These are phyloP conservation scores for Epinotia bilunana DNA, from an alignment of 2,888 invertebrate species.

Conservation along the genomic window DNA sequence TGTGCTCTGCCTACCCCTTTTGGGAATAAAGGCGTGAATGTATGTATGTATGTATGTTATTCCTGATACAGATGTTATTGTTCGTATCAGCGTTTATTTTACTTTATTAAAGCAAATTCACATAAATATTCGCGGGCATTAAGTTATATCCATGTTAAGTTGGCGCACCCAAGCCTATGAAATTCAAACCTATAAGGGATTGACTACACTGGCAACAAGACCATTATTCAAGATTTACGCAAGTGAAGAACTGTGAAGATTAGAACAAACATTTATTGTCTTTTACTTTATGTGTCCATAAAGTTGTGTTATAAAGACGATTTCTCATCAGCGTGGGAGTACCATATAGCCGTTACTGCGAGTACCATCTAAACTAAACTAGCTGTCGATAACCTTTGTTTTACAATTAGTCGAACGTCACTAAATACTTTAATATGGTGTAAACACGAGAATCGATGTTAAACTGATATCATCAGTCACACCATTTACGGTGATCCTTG, in stretches of 20 bases:
- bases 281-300: conserved; percentile 26
- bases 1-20: too few species aligned
- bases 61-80: too few species aligned
- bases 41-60: too few species aligned
- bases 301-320: conserved; percentile 19
- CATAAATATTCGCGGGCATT: background rate
- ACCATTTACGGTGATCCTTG: too few species aligned
- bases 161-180: background rate
- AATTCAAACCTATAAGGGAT: conserved; percentile 4
- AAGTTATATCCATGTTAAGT: background rate
- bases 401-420: background rate
- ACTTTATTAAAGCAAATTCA: too few species aligned
- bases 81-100: too few species aligned
- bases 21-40: too few species aligned
- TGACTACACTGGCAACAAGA: background rate
- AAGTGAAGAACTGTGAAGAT: conserved; percentile 27
- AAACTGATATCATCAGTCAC: too few species aligned
- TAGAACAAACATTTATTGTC: conserved; percentile 20
- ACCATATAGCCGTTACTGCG: background rate
- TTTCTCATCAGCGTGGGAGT: conserved; percentile 18
- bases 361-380: background rate
- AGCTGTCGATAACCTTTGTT: background rate
- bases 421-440: background rate
- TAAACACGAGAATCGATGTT: too few species aligned
- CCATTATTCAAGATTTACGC: conserved; percentile 23